Percentiles rank a stretch among this genome's conserved stretches.
phyloP scores from a whole-genome alignment of 2,888 invertebrate genomes.

The Theristus sp. region DNA sequence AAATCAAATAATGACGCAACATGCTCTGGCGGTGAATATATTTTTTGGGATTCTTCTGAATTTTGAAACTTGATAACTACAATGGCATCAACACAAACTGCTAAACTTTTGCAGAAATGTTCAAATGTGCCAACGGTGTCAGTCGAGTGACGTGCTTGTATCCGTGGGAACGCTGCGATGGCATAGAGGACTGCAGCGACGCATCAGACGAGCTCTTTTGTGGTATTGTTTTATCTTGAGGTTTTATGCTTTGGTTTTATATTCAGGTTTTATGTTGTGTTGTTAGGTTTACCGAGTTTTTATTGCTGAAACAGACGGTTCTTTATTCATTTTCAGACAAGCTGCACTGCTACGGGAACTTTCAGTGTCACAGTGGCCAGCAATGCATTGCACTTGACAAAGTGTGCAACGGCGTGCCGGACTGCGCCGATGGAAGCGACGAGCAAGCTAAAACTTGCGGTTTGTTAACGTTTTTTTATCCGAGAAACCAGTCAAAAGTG shows the following conservation, averaged over 20 bases:
- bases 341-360: conserved; percentile 9
- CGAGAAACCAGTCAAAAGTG: not conserved
- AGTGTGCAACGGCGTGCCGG: conserved; percentile 10
- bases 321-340: too few species aligned
- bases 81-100: too few species aligned
- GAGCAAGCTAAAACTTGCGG: conserved; percentile 7
- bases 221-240: not conserved
- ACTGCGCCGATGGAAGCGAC: conserved; percentile 17
- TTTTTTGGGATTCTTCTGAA: too few species aligned
- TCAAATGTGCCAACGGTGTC: conserved; percentile 6
- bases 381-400: conserved; percentile 8
- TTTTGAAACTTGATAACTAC: too few species aligned
- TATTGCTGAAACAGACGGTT: too few species aligned
- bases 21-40: too few species aligned
- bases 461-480: not conserved
- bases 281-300: too few species aligned
- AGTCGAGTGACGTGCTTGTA: conserved; percentile 8
- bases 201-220: conserved; percentile 61
- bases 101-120: conserved; percentile 7
- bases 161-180: conserved; percentile 10
- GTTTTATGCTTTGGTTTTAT: not conserved
- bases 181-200: conserved; percentile 62
- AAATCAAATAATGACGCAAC: too few species aligned
- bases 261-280: too few species aligned
- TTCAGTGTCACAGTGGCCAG: conserved; percentile 3